Evolutionary conservation across 2,888 invertebrate species (phyloP).

Genomic region (Caradrina kadenii): DNA sequence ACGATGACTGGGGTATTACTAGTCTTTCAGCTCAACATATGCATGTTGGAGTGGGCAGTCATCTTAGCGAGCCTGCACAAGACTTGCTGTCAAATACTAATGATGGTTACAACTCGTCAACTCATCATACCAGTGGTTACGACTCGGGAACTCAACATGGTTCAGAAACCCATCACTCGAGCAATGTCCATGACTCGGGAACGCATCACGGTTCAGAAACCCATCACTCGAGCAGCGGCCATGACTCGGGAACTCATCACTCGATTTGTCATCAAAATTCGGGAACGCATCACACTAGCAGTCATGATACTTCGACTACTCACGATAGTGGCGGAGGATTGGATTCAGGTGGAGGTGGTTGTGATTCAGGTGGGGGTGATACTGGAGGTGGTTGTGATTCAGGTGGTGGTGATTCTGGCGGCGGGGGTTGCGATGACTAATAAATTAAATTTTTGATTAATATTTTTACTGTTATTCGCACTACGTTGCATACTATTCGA

Average conservation of each 20-base stretch:
- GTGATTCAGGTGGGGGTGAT: conserved; percentile 37
- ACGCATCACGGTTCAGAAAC: conserved; percentile 15
- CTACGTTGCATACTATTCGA: background rate
- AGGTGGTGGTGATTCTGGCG: conserved; percentile 46
- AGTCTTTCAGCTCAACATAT: conserved; percentile 29
- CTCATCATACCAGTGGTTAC: conserved; percentile 10
- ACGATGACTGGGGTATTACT: conserved; percentile 47
- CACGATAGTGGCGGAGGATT: conserved; percentile 30
- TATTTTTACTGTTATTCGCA: background rate
- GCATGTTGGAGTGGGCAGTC: conserved; percentile 20
- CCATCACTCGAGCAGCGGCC: background rate
- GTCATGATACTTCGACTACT: conserved; percentile 30
- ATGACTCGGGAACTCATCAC: conserved; percentile 12
- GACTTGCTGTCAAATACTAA: conserved; percentile 13
- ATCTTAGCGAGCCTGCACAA: conserved; percentile 12
- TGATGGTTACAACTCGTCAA: conserved; percentile 7
- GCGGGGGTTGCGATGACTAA: conserved; percentile 43
- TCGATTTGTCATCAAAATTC: conserved; percentile 11
- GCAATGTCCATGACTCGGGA: conserved; percentile 3
- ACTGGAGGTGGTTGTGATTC: conserved; percentile 42
- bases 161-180: conserved; percentile 4
- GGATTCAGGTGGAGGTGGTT: conserved; percentile 37
- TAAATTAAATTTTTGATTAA: background rate
- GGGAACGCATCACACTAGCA: conserved; percentile 12
- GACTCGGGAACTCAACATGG: conserved; percentile 16